Conservation (phyloP, 2,888 invertebrate species). For the Parnassius mnemosyne region DNA sequence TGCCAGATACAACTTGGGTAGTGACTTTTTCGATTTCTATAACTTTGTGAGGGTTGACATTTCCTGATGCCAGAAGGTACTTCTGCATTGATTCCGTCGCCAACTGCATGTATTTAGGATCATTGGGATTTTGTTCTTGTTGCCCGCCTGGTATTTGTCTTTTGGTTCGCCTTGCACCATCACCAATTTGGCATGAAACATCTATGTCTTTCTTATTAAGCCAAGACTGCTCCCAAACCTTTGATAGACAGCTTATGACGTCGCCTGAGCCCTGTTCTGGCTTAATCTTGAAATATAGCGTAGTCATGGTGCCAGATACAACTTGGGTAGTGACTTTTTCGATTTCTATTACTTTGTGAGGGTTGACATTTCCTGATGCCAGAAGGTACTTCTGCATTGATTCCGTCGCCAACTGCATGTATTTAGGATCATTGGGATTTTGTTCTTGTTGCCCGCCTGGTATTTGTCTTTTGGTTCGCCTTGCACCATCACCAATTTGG, state of each 20-base stretch:
- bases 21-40: constrained; percentile 44
- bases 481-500: too few relatives aligned
- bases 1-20: constrained; percentile 44
- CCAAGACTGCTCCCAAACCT: constrained; percentile 82
- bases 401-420: too few relatives aligned
- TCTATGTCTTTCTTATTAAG: constrained; percentile 49
- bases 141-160: constrained; percentile 30
- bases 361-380: too few relatives aligned
- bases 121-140: constrained; percentile 29
- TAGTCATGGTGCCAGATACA: constrained; percentile 32
- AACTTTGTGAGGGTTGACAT: constrained; percentile 34
- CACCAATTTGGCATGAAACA: constrained; percentile 32
- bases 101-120: constrained; percentile 40
- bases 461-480: too few relatives aligned
- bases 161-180: constrained; percentile 23
- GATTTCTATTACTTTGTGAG: too few relatives aligned
- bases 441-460: too few relatives aligned
- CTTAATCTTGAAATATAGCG: constrained; percentile 48
- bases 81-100: constrained; percentile 47
- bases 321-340: too few relatives aligned
- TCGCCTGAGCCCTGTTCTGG: constrained; percentile 42
- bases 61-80: constrained; percentile 38
- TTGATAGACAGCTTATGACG: constrained; percentile 57
- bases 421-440: too few relatives aligned
- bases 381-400: too few relatives aligned